phyloP scores from a whole-genome alignment of 2,113 vertebrate species.

The Solenodon paradoxus region DNA sequence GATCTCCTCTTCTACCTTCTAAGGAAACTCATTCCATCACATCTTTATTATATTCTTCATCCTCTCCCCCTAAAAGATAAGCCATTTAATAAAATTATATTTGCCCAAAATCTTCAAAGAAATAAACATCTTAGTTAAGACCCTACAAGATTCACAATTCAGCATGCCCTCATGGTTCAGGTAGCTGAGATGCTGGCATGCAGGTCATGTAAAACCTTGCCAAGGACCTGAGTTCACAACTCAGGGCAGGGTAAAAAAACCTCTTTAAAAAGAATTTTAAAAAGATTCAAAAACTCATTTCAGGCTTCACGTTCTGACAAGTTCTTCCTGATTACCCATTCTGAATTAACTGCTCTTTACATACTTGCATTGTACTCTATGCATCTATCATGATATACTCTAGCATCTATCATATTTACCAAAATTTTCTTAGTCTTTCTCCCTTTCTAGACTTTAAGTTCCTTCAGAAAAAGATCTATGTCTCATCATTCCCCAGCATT shows the following conservation, averaged over 20 bases:
- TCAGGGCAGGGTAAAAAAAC: too few species aligned
- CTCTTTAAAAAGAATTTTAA: too few species aligned
- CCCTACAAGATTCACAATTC: background rate
- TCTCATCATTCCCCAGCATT: background rate
- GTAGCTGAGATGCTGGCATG: too few species aligned
- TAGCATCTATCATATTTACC: too few species aligned
- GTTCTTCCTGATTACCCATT: background rate
- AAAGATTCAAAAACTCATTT: too few species aligned
- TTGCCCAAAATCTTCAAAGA: background rate
- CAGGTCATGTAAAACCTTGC: too few species aligned
- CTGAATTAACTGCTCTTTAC: background rate
- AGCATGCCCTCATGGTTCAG: too few species aligned
- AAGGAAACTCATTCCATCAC: background rate
- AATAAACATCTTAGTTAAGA: background rate
- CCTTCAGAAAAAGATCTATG: background rate
- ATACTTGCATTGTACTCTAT: background rate
- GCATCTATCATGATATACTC: background rate
- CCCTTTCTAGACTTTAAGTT: background rate
- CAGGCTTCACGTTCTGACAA: background rate
- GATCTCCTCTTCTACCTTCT: background rate
- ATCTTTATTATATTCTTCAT: slow-evolving; percentile 14
- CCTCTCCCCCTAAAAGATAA: background rate
- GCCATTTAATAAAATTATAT: background rate
- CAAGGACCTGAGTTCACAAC: too few species aligned
- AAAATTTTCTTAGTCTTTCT: background rate